Conservation (phyloP, 2,113 vertebrate species). For the Tachuris rubrigastra region DNA sequence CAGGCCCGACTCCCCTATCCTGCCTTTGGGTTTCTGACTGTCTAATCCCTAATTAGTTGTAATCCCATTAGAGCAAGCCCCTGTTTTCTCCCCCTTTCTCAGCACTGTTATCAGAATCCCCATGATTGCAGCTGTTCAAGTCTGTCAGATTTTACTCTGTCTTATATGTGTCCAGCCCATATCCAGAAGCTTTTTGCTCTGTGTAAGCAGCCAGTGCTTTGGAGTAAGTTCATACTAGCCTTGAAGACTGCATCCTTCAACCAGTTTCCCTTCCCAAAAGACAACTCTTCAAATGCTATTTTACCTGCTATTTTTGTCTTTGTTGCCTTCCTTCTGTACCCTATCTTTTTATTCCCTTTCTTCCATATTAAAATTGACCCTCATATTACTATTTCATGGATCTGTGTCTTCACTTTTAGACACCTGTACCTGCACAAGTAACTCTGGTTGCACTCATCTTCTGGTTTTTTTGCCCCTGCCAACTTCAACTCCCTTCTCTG, state of each 20-base stretch:
- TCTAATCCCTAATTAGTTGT: not conserved
- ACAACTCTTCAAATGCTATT: not conserved
- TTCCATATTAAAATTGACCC: not conserved
- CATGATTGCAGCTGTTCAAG: not conserved
- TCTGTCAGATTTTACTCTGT: not conserved
- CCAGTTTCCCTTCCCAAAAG: not conserved
- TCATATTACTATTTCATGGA: not conserved
- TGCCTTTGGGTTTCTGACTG: not conserved
- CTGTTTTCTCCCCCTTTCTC: fast-evolving
- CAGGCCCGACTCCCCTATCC: not conserved
- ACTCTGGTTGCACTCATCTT: not conserved
- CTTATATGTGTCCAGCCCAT: not conserved
- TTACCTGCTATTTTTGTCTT: not conserved
- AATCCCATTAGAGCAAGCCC: not conserved
- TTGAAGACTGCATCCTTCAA: not conserved
- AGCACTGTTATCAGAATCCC: not conserved
- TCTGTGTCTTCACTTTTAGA: not conserved
- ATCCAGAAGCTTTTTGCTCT: not conserved
- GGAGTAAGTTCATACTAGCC: not conserved
- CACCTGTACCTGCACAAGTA: not conserved
- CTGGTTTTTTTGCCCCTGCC: not conserved
- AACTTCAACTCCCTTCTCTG: not conserved
- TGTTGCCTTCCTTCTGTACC: not conserved
- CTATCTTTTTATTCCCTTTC: not conserved
- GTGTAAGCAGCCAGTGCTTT: not conserved